Evolutionary conservation across 2,797 vertebrate species (phyloP), one percentile per base, ranked within the genome.

Genomic region (Hemibagrus guttatus): DNA sequence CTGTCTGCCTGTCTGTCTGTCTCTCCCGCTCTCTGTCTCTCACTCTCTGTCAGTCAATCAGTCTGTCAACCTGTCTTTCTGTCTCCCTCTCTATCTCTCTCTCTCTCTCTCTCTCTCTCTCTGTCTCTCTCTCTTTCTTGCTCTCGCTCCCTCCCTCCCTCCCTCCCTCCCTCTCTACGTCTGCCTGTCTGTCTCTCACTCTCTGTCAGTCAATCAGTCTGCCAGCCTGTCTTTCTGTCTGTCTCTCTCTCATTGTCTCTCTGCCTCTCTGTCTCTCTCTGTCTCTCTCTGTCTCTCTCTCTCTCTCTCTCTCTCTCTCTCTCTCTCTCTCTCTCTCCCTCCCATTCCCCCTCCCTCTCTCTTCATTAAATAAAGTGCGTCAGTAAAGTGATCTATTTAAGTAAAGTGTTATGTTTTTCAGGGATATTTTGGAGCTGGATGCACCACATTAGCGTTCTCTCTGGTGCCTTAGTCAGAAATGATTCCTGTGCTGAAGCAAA

Each of bases 281-380:
- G 6, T 49, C 1, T 49, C 46, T 49, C 0, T 49, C 46, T 49
- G 6, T 49, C 46, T 49, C 1, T 49, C 46, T 49, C 7, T 49
- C 46, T 8, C 42, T 74, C 21, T 14, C 21, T 14, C 39, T 26
- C 69, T 42, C 17, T 39, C 31, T 39, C 28, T 17, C 13, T 31
- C 16, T 39, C 31, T 19, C 58, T n/a, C 26, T 28, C 31, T 79
- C 81, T 49, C 26, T 42, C 74, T 64, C 28, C 28, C 31, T 39
- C 4, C 35, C 35, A 4, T 39, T 74, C 81, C 39, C 26, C 31
- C 74, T 64, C 28, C 28, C 7, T 39, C 46, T 81, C 46, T 31
- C 68, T 3, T 63, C 72, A 87, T 68, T 85, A 54, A 85, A 66
- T 89, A 56, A 91, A 91, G 88, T 87, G 66, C 68, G 85, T 78